Evolutionary conservation across 2,888 invertebrate species (phyloP), one percentile per base, ranked within the genome.

Genomic region (Drosophila austrosaltans): DNA sequence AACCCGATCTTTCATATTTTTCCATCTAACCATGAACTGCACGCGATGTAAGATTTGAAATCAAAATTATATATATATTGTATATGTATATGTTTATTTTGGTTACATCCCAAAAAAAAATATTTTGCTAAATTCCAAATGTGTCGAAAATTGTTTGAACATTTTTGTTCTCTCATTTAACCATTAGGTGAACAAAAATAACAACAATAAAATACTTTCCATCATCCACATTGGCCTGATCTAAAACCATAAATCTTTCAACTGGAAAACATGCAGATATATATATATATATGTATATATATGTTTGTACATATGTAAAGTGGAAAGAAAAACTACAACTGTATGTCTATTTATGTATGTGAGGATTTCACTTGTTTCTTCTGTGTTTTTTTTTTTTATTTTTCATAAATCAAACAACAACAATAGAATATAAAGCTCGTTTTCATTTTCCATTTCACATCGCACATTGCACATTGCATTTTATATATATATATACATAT

Each of bases 361-460:
- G 16, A n/a, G 12, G 25, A 40, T n/a, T 22, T 25, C 25, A 40
- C 3, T 42, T 39, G 28, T 2, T 30, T 58, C 62, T 69, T 69
- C 48, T 39, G 56, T 6, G 28, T 8, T 36, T 32, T 32, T 3
- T 32, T 32, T 32, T 32, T 32, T 4, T 5, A 1, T 44, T 58
- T 30, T 54, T 20, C 80, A 64, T 79, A 79, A 82, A 81, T 79
- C 76, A 79, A 79, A 81, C 67, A 39, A 10, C 53, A 72, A 64
- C 36, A 48, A 48, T 48, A 48, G 48, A 48, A 48, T 58, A 53
- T 39, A 62, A 62, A 32, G 22, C 25, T 25, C 7, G 48, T 39
- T 3, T 48, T 40, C 39, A 40, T 25, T 12, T 44, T 20, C 53
- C 39, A 67, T 59, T 75, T 48, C 44, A 67, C 75, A 67, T 60